phyloP scores from a whole-genome alignment of 2,797 vertebrate genomes.

The Hydrophis major region DNA sequence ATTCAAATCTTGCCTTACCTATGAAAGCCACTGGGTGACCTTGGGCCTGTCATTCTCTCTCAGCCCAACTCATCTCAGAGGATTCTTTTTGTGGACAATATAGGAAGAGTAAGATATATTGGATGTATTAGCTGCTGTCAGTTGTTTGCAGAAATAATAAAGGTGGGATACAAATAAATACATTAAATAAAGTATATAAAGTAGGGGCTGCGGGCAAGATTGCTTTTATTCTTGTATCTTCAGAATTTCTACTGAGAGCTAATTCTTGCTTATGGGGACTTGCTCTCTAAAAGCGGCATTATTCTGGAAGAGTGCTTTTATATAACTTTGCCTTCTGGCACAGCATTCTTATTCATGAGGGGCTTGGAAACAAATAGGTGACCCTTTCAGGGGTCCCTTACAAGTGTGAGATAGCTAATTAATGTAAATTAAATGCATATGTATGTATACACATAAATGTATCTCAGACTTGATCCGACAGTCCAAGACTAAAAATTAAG shows the following conservation, averaged over 20 bases:
- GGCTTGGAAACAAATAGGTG: not conserved
- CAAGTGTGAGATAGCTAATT: not conserved
- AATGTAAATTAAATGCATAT: not conserved
- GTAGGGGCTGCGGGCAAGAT: not conserved
- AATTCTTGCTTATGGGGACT: not conserved
- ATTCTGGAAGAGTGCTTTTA: not conserved
- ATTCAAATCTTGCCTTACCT: not conserved
- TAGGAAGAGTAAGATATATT: not conserved
- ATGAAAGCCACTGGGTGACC: not conserved
- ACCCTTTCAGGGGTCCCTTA: not conserved
- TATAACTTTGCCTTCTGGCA: not conserved
- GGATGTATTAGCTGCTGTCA: not conserved
- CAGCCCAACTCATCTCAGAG: not conserved
- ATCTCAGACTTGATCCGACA: not conserved
- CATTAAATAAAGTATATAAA: not conserved
- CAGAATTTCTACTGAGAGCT: not conserved
- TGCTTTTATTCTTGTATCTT: not conserved
- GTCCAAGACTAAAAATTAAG: not conserved
- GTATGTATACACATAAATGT: not conserved
- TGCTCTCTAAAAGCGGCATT: not conserved
- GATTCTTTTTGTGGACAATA: not conserved
- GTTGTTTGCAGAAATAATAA: not conserved
- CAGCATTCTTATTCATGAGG: not conserved
- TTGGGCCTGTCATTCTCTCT: not conserved
- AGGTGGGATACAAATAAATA: not conserved